These are phyloP conservation scores for Thalpophila matura DNA, from an alignment of 2,888 invertebrate genomes.

Conservation along the genomic window DNA sequence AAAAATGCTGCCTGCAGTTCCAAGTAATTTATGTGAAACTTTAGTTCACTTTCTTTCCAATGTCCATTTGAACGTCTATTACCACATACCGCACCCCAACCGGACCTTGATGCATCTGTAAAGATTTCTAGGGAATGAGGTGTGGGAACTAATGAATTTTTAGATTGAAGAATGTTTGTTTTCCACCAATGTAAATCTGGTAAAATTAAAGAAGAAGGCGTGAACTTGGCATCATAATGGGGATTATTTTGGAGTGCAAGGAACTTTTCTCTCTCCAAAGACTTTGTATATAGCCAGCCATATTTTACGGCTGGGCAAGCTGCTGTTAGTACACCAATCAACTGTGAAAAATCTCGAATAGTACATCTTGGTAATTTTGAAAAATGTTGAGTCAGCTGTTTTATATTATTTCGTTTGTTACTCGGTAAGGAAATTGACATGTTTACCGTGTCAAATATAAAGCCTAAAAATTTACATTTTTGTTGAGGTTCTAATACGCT, in stretches of 20 bases:
- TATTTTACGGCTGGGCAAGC: constrained; percentile 49
- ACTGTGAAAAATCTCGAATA: constrained; percentile 44
- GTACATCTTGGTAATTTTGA: constrained; percentile 8
- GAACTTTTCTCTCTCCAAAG: too few relatives aligned
- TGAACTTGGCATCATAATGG: too few relatives aligned
- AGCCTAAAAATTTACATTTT: constrained; percentile 43
- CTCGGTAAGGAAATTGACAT: constrained; percentile 20
- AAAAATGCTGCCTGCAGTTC: constrained; percentile 26
- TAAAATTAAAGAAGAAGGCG: too few relatives aligned
- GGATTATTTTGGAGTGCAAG: too few relatives aligned
- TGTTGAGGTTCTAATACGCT: constrained; percentile 25
- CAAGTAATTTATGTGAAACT: constrained; percentile 23
- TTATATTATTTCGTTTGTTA: constrained; percentile 38
- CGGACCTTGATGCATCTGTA: too few relatives aligned
- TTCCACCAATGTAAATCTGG: too few relatives aligned
- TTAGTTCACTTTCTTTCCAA: constrained; percentile 19
- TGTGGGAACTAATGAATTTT: too few relatives aligned
- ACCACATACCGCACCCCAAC: too few relatives aligned
- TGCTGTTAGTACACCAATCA: constrained; percentile 37
- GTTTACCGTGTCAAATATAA: constrained; percentile 22
- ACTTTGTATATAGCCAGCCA: too few relatives aligned
- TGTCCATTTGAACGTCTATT: too few relatives aligned
- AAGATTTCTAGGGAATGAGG: too few relatives aligned
- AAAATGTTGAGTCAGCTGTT: constrained; percentile 22
- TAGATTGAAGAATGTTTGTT: too few relatives aligned